Percentiles rank a stretch among this genome's conserved stretches.
phyloP scores from a whole-genome alignment of 2,113 vertebrate species.

The Triplophysa rosa region DNA sequence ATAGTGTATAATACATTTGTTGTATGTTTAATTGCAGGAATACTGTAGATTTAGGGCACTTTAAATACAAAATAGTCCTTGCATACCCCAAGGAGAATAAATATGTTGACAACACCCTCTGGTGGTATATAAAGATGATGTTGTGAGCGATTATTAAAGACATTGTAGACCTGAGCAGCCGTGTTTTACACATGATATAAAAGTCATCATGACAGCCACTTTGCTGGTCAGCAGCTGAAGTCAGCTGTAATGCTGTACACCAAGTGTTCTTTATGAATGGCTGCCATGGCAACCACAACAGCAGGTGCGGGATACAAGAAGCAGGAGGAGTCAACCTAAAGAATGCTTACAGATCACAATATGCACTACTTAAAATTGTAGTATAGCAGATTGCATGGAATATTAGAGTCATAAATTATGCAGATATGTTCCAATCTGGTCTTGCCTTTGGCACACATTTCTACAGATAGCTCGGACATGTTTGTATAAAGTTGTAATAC shows the following conservation, averaged over 20 bases:
- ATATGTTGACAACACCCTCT: constrained; percentile 30
- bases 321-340: background rate
- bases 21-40: background rate
- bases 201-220: background rate
- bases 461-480: background rate
- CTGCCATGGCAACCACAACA: constrained; percentile 55
- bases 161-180: background rate
- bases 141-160: background rate
- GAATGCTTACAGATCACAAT: background rate
- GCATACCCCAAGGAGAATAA: background rate
- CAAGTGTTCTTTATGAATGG: constrained; percentile 42
- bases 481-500: background rate
- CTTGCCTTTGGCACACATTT: constrained; percentile 12
- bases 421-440: constrained; percentile 24
- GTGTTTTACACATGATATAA: background rate
- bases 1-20: background rate
- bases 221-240: constrained; percentile 2
- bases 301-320: constrained; percentile 51
- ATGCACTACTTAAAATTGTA: background rate
- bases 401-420: constrained; percentile 21
- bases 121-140: constrained; percentile 4
- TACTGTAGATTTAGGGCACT: background rate
- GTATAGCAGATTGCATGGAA: constrained; percentile 17
- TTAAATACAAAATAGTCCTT: background rate
- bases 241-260: background rate